Evolutionary conservation across 1,140 invertebrate species (phyloP).

Genomic region (Myzus persicae): DNA sequence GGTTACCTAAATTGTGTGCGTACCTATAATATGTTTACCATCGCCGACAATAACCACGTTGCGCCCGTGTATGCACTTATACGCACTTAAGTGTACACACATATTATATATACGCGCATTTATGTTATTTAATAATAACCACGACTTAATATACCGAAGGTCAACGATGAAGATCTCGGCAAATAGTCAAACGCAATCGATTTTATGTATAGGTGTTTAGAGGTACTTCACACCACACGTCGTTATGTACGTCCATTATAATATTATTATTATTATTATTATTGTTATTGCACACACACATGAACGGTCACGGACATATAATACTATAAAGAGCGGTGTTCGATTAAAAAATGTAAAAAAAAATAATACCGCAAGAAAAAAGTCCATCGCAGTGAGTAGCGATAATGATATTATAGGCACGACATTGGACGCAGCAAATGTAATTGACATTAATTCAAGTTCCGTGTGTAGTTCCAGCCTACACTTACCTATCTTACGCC

Average conservation of each 20-base stretch:
- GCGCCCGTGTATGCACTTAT: background rate
- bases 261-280: background rate
- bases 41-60: background rate
- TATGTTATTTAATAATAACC: background rate
- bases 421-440: background rate
- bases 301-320: background rate
- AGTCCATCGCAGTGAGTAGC: background rate
- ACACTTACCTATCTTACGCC: background rate
- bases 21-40: background rate
- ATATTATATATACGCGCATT: too few relatives aligned
- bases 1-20: background rate
- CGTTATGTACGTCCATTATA: background rate
- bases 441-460: slow-evolving; percentile 8
- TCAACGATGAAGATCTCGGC: background rate
- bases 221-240: background rate
- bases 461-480: background rate
- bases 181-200: slow-evolving; percentile 3
- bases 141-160: background rate
- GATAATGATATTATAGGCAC: background rate
- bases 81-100: background rate
- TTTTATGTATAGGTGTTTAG: background rate
- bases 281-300: background rate
- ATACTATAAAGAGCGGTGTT: background rate
- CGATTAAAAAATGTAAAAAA: background rate
- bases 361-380: background rate